Evolutionary conservation across 2,888 invertebrate species (phyloP), one percentile per base, ranked within the genome.

Genomic region (Cryptus viduatorius): DNA sequence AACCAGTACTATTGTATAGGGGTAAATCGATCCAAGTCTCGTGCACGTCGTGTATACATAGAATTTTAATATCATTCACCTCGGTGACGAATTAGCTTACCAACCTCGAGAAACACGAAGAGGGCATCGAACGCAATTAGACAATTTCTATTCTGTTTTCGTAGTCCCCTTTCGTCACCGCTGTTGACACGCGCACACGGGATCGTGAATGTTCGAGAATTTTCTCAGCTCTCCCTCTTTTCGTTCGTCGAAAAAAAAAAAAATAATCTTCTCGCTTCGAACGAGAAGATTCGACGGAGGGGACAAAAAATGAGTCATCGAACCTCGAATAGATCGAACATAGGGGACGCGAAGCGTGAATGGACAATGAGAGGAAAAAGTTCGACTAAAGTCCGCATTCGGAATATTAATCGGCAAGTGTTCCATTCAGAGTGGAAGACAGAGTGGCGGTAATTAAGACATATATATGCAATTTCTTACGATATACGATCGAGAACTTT

Each of bases 121-220:
- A 29, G 56, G 1, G 50, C 14, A 71, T 44, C 44, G n/a, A 61
- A 61, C 59, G 59, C 72, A 82, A 82, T 73, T 72, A 4, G 61
- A 73, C 73, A 68, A 82, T 82, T 82, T 78, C 78, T 19, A 82
- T 82, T 82, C 82, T 19, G n/a, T 29, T 69, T 78, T 83, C 82
- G 78, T 83, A 42, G 29, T 31, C 53, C 24, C 42, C 14, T 73
- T 72, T 42, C 29, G 48, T 67, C 14, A 61, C 14, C 19, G 16
- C 59, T 14, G 48, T 8, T 31, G 37, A 65, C 64, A 46, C 61
- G 14, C 61, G 61, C 48, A 31, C 16, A 7, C 68, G 31, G 75
- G 61, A 29, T 68, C 73, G 72, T 50, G 73, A 8, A 42, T 64
- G 37, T 83, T 79, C 75, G 69, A 46, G 29, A 75, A 83, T 79